Conservation (phyloP, 23 tunicate genomes). For the Phallusia fumigata region DNA sequence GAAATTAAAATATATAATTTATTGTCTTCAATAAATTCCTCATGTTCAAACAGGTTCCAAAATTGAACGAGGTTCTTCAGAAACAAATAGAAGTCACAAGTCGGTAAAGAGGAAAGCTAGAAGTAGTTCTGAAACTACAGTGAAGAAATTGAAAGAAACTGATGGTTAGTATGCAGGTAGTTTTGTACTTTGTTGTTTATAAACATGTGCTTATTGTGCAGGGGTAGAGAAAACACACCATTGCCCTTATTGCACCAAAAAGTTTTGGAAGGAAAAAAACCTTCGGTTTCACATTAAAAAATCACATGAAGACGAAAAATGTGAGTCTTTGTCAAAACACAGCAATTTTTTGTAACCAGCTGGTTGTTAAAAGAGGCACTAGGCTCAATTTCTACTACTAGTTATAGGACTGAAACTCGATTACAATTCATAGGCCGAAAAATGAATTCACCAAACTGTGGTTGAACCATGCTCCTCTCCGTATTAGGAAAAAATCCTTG, state of each 20-base stretch:
- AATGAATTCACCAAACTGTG: too few relatives aligned
- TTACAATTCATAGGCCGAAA: too few relatives aligned
- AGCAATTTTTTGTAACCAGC: too few relatives aligned
- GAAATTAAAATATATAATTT: too few relatives aligned
- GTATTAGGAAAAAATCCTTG: too few relatives aligned
- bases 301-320: conserved; percentile 3
- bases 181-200: not conserved
- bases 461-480: too few relatives aligned
- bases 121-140: not conserved
- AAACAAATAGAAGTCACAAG: not conserved
- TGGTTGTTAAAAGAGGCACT: too few relatives aligned
- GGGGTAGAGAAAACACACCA: conserved; percentile 32
- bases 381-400: too few relatives aligned
- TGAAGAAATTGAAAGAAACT: not conserved
- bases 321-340: not conserved
- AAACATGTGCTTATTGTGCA: not conserved
- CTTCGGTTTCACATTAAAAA: conserved; percentile 29
- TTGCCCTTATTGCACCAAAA: conserved; percentile 40
- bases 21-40: too few relatives aligned
- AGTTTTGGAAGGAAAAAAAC: conserved; percentile 37
- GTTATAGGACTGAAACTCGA: too few relatives aligned
- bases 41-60: not conserved
- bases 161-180: not conserved
- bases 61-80: not conserved
- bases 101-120: not conserved